A percentile compares a stretch with the other conserved stretches of the same genome.
These are phyloP conservation scores for Ameiurus melas DNA, from an alignment of 2,113 vertebrate genomes.

Conservation along the genomic window DNA sequence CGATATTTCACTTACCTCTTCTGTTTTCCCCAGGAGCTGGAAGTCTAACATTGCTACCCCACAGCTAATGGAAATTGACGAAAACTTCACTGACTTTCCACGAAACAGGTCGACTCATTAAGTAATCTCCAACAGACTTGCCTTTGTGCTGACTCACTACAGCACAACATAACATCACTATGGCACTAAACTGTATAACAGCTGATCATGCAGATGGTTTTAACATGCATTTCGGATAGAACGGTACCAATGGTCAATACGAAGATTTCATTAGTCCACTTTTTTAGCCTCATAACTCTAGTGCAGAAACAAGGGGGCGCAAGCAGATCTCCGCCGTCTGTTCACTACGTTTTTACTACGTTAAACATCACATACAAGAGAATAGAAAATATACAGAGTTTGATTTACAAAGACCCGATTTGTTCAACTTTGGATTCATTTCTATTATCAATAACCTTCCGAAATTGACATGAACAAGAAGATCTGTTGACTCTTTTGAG, in stretches of 20 bases:
- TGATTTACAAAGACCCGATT: neutral
- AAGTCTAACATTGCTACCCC: neutral
- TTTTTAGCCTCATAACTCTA: neutral
- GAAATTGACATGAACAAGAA: neutral
- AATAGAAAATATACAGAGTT: neutral
- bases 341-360: neutral
- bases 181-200: neutral
- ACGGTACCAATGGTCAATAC: neutral
- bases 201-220: neutral
- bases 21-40: neutral
- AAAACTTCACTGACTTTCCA: neutral
- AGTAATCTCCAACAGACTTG: neutral
- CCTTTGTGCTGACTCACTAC: neutral
- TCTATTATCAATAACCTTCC: neutral
- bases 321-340: neutral
- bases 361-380: neutral
- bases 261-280: neutral
- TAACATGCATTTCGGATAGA: neutral
- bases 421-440: neutral
- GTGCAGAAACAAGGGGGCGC: too few relatives aligned
- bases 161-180: neutral
- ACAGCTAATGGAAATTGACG: neutral
- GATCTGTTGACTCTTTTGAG: neutral
- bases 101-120: neutral
- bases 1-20: conserved; percentile 7